Conservation (phyloP, 2,113 vertebrate species). For the Ptyas mucosa region DNA sequence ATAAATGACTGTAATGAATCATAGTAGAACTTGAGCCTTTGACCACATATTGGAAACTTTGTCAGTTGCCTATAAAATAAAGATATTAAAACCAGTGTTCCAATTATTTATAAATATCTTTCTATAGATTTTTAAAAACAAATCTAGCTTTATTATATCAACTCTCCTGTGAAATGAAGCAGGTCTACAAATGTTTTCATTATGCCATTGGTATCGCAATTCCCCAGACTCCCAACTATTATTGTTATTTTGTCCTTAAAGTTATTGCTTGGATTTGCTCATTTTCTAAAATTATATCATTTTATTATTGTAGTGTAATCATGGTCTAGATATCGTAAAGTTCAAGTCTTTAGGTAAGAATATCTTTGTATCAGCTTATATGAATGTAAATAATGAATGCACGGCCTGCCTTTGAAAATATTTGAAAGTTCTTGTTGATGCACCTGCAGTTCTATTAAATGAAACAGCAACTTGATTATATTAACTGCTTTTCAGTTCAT, state of each 20-base stretch:
- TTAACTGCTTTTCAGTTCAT: background rate
- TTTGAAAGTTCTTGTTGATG: background rate
- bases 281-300: background rate
- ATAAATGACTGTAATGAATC: too few relatives aligned
- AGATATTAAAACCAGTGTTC: background rate
- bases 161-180: background rate
- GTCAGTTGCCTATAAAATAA: too few relatives aligned
- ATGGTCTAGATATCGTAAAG: background rate
- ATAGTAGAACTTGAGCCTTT: too few relatives aligned
- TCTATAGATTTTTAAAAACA: background rate
- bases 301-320: background rate
- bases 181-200: background rate
- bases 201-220: background rate
- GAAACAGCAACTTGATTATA: background rate
- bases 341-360: background rate
- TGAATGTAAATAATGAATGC: background rate
- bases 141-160: background rate
- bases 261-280: background rate
- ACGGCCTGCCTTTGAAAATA: background rate
- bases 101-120: background rate
- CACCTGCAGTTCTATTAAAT: background rate
- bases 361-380: background rate
- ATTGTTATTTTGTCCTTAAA: background rate
- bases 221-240: background rate
- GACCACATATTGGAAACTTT: too few relatives aligned